A percentile compares a stretch with the other conserved stretches of the same genome.
Conservation (phyloP, 2,888 invertebrate species). For the Caradrina kadenii region DNA sequence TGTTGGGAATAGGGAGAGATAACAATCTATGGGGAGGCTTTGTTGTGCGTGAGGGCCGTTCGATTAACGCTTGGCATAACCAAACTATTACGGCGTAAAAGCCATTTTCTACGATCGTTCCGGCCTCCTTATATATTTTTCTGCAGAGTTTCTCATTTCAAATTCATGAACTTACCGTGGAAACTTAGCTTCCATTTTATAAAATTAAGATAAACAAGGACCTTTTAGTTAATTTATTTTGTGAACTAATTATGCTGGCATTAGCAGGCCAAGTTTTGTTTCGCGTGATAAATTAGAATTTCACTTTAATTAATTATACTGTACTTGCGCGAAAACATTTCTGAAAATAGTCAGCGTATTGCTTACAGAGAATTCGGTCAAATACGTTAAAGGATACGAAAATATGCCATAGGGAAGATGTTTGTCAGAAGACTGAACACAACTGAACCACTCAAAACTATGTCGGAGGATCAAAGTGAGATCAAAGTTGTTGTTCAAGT, state of each 20-base stretch:
- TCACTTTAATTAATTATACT: slow-evolving; percentile 1
- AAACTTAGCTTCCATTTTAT: slow-evolving; percentile 4
- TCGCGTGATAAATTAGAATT: not conserved
- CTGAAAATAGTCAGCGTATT: not conserved
- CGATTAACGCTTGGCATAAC: slow-evolving; percentile 18
- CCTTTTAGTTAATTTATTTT: not conserved
- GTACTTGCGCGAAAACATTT: not conserved
- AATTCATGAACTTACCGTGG: slow-evolving; percentile 1
- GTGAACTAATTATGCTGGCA: not conserved
- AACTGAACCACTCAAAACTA: not conserved
- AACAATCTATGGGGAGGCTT: not conserved
- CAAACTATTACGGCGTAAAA: slow-evolving; percentile 11
- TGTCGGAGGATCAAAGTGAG: not conserved
- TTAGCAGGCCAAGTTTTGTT: slow-evolving; percentile 5
- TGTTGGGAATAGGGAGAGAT: not conserved
- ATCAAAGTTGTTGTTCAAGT: not conserved
- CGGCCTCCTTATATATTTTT: not conserved
- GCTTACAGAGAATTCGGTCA: not conserved
- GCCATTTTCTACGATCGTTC: slow-evolving; percentile 5
- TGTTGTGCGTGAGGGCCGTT: slow-evolving; percentile 21
- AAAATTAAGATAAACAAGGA: not conserved
- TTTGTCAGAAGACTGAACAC: not conserved
- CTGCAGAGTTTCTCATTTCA: not conserved
- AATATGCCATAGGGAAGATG: not conserved
- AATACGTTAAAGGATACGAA: slow-evolving; percentile 10